A percentile compares a stretch with the other conserved stretches of the same genome.
Evolutionary conservation across 2,888 invertebrate species (phyloP).

Genomic region (Ganaspis brasiliensis): DNA sequence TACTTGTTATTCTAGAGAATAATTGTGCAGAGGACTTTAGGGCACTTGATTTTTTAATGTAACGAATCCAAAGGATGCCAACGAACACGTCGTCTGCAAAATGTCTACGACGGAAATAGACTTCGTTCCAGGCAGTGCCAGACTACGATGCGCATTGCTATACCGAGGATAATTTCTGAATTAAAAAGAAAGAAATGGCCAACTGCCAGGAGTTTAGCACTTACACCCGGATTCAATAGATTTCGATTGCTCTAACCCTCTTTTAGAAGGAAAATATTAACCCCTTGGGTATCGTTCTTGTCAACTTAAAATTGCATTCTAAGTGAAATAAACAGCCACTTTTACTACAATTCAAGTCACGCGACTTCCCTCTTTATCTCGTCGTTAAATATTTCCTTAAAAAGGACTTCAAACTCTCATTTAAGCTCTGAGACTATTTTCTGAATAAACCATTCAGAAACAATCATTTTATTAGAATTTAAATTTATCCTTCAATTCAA

Average conservation of each 20-base stretch:
- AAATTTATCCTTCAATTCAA: no score
- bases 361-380: background rate
- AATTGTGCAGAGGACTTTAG: conserved; percentile 2
- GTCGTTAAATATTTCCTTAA: conserved; percentile 1
- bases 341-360: conserved; percentile 2
- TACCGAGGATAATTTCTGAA: conserved; percentile 55
- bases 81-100: conserved; percentile 60
- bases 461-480: no score
- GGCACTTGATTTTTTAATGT: conserved; percentile 19
- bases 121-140: conserved; percentile 52
- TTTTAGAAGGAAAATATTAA: conserved; percentile 11
- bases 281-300: conserved; percentile 19
- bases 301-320: conserved; percentile 31
- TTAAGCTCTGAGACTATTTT: background rate
- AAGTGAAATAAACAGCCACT: conserved; percentile 5
- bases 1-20: background rate
- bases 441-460: no score
- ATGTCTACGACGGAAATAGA: conserved; percentile 71
- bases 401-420: background rate
- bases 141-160: conserved; percentile 50
- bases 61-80: conserved; percentile 39
- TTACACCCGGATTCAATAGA: conserved; percentile 39
- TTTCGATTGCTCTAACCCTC: conserved; percentile 24
- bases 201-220: conserved; percentile 43
- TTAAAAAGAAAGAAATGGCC: conserved; percentile 44